These are phyloP conservation scores for Tetrapedia diversipes DNA, from an alignment of 2,888 invertebrate species.

Conservation along the genomic window DNA sequence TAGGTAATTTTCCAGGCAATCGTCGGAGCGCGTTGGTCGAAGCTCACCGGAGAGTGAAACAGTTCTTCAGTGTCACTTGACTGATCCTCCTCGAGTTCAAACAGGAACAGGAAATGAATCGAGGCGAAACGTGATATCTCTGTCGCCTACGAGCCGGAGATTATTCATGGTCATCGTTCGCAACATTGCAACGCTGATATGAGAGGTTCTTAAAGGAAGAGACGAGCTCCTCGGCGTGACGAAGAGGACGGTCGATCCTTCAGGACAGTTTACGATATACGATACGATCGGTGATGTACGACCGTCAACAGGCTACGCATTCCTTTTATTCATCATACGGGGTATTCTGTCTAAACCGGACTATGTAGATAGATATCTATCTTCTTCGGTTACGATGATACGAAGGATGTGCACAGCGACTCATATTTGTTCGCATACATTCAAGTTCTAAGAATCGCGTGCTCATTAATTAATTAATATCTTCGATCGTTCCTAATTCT, in stretches of 20 bases:
- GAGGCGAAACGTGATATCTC: slow-evolving; percentile 57
- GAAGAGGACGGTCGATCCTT: slow-evolving; percentile 23
- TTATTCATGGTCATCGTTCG: slow-evolving; percentile 61
- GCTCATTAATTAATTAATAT: too few species aligned
- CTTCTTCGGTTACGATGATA: too few species aligned
- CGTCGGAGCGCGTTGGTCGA: slow-evolving; percentile 53
- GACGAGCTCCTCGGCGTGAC: slow-evolving; percentile 15
- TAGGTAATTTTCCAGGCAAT: slow-evolving; percentile 66
- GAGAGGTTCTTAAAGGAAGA: slow-evolving; percentile 6
- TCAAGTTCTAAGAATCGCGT: too few species aligned
- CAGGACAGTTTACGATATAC: slow-evolving; percentile 41
- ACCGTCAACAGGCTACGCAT: slow-evolving; percentile 2
- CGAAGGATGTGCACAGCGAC: too few species aligned
- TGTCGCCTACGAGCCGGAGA: slow-evolving; percentile 48
- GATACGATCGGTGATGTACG: slow-evolving; percentile 10
- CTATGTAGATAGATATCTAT: too few species aligned
- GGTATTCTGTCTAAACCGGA: too few species aligned
- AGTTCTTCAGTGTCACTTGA: slow-evolving; percentile 68
- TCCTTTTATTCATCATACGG: too few species aligned
- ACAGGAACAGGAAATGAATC: slow-evolving; percentile 61
- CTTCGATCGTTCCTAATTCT: too few species aligned
- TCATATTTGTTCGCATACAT: too few species aligned
- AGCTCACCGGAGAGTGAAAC: slow-evolving; percentile 65
- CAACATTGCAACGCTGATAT: slow-evolving; percentile 23
- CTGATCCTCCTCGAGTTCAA: slow-evolving; percentile 63